These are phyloP conservation scores for Sander lucioperca DNA, from an alignment of 2,113 vertebrate genomes.

Conservation along the genomic window DNA sequence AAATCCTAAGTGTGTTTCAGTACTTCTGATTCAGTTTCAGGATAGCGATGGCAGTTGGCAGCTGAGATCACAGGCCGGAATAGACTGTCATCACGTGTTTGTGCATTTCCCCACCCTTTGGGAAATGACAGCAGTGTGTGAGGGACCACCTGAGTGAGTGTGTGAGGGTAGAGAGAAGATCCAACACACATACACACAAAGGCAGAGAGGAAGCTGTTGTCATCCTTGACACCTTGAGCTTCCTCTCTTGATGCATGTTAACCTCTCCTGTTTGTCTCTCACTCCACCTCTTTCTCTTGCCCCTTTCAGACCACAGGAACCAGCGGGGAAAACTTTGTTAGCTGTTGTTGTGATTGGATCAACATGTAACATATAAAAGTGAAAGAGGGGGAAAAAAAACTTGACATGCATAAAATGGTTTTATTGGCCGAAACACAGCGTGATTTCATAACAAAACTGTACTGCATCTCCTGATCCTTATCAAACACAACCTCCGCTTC, in stretches of 20 bases:
- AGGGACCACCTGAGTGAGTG: slow-evolving; percentile 49
- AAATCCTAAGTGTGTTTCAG: slow-evolving; percentile 59
- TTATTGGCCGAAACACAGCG: background rate
- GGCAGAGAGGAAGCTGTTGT: slow-evolving; percentile 21
- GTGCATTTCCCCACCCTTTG: slow-evolving; percentile 39
- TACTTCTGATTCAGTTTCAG: slow-evolving; percentile 42
- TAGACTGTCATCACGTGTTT: slow-evolving; percentile 50
- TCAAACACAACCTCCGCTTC: background rate
- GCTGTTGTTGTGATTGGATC: background rate
- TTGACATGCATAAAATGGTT: background rate
- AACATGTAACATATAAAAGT: background rate
- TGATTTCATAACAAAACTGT: background rate
- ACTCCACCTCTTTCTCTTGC: background rate
- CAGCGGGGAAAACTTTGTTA: background rate
- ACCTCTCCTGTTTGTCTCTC: background rate
- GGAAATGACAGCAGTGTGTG: slow-evolving; percentile 51
- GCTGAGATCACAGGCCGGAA: slow-evolving; percentile 74
- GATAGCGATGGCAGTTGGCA: slow-evolving; percentile 49
- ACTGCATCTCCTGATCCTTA: background rate
- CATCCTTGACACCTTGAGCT: slow-evolving; percentile 35
- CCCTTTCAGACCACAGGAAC: background rate
- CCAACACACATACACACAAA: slow-evolving; percentile 14
- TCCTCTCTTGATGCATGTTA: slow-evolving; percentile 14
- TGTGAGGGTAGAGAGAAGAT: background rate
- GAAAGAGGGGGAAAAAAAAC: background rate